These are phyloP conservation scores for Gila robusta DNA, from an alignment of 2,797 vertebrate genomes.

Conservation along the genomic window DNA sequence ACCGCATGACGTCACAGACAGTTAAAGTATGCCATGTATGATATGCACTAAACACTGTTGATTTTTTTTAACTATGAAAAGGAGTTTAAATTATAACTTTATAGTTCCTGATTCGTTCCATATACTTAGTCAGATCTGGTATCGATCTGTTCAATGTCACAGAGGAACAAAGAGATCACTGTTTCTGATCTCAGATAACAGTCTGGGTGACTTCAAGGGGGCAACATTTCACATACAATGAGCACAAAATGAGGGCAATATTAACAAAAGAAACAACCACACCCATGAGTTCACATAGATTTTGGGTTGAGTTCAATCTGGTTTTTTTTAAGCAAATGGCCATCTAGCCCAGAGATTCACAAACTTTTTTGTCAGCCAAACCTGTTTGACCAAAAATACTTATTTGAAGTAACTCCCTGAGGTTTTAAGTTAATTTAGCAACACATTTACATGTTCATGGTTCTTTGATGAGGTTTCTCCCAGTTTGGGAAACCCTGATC, in stretches of 20 bases:
- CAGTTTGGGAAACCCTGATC: background rate
- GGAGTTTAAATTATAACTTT: background rate
- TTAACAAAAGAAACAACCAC: constrained; percentile 30
- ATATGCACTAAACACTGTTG: background rate
- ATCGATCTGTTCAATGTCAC: background rate
- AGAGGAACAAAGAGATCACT: constrained; percentile 8
- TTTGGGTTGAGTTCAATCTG: background rate
- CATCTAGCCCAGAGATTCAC: background rate
- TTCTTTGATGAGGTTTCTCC: background rate
- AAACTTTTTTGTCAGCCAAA: background rate
- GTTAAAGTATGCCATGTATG: background rate
- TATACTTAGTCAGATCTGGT: background rate
- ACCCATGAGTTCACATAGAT: background rate
- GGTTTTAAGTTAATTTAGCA: background rate
- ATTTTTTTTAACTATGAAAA: background rate
- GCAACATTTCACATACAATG: constrained; percentile 4
- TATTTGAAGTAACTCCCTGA: background rate
- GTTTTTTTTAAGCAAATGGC: background rate
- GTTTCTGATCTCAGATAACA: background rate
- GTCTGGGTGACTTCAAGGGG: background rate
- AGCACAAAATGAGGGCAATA: background rate
- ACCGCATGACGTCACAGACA: background rate
- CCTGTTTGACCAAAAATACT: background rate
- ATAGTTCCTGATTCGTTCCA: background rate
- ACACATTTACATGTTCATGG: background rate